Conservation (phyloP, 1,140 invertebrate genomes). For the Caenorhabditis briggsae region DNA sequence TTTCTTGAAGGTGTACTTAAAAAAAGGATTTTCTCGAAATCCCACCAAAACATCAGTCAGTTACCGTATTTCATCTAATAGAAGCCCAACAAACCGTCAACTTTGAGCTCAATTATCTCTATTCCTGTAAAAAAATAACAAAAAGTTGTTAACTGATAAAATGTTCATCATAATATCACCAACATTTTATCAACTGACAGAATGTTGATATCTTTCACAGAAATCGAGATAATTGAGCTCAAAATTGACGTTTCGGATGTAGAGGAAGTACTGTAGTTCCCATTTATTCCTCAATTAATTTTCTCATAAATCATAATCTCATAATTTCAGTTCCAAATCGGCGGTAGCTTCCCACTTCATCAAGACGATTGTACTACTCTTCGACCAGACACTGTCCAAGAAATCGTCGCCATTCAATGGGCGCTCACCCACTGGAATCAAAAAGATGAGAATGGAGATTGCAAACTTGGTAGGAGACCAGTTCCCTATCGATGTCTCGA, state of each 20-base stretch:
- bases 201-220: too few species aligned
- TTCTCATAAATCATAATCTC: neutral
- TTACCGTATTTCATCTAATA: too few species aligned
- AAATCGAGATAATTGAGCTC: too few species aligned
- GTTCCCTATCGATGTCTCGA: neutral
- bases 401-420: conserved; percentile 77
- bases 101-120: too few species aligned
- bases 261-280: neutral
- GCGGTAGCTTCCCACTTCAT: conserved; percentile 75
- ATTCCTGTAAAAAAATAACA: neutral
- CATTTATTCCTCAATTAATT: neutral
- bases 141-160: too few species aligned
- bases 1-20: too few species aligned
- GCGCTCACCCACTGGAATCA: conserved; percentile 72
- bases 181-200: too few species aligned
- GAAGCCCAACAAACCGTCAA: too few species aligned
- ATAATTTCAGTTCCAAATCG: conserved; percentile 72
- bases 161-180: too few species aligned
- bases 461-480: conserved; percentile 64
- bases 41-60: too few species aligned
- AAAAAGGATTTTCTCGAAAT: too few species aligned
- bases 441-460: conserved; percentile 65
- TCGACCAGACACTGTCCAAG: conserved; percentile 72
- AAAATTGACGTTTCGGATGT: too few species aligned
- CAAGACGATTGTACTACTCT: conserved; percentile 69